phyloP scores from a whole-genome alignment of 2,797 vertebrate species.

The Heteromormyrus szaboi region DNA sequence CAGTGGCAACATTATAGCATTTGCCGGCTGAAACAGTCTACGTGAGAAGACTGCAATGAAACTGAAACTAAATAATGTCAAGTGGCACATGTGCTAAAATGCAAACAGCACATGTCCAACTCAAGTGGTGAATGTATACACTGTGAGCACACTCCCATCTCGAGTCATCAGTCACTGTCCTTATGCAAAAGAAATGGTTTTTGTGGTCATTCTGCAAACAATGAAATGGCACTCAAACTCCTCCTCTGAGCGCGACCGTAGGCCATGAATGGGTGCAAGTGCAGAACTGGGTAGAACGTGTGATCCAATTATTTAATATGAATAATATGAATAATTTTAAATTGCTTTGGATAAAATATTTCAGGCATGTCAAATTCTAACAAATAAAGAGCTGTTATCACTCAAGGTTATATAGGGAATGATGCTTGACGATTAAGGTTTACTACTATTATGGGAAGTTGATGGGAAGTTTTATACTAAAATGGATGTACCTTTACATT shows the following conservation, averaged over 20 bases:
- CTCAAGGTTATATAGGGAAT: neutral
- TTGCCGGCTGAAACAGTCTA: neutral
- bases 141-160: neutral
- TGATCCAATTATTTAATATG: neutral
- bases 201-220: neutral
- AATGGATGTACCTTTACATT: neutral
- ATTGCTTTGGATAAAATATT: neutral
- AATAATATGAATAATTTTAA: neutral
- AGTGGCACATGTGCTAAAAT: neutral
- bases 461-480: neutral
- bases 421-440: neutral
- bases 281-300: neutral
- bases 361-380: neutral
- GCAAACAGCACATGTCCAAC: neutral
- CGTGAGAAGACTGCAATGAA: neutral
- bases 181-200: neutral
- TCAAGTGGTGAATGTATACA: neutral
- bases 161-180: neutral
- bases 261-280: neutral
- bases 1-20: neutral
- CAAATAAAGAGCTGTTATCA: neutral
- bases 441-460: neutral
- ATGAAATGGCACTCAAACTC: neutral
- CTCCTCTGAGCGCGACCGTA: neutral
- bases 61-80: neutral